Evolutionary conservation across 1,140 invertebrate species (phyloP).

Genomic region (Drosophila bipectinata): DNA sequence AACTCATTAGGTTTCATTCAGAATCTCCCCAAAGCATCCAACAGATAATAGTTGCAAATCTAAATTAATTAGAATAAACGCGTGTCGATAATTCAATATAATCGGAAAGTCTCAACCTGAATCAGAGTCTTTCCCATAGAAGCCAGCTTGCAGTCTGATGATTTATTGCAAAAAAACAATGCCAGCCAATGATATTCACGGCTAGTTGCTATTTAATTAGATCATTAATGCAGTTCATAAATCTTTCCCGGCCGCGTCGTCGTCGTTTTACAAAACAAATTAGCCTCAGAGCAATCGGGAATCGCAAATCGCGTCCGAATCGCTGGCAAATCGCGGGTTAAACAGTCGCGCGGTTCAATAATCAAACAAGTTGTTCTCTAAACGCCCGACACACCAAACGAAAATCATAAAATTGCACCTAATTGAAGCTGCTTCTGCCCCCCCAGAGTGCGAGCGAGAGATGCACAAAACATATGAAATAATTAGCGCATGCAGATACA

Average conservation of each 20-base stretch:
- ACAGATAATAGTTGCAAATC: conserved; percentile 39
- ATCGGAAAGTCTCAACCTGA: conserved; percentile 28
- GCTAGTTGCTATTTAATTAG: conserved; percentile 77
- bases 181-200: conserved; percentile 65
- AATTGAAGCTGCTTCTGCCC: conserved; percentile 25
- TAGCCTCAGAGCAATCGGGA: conserved; percentile 37
- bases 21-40: conserved; percentile 12
- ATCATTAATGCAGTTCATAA: conserved; percentile 77
- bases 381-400: conserved; percentile 49
- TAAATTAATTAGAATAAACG: conserved; percentile 57
- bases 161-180: conserved; percentile 35
- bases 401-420: conserved; percentile 42
- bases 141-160: conserved; percentile 22
- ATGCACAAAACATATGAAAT: conserved; percentile 67
- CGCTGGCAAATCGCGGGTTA: conserved; percentile 40
- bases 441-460: conserved; percentile 25
- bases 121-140: conserved; percentile 19
- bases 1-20: background rate
- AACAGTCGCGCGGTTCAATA: conserved; percentile 55
- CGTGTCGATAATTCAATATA: conserved; percentile 58
- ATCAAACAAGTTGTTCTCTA: conserved; percentile 77
- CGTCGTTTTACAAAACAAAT: conserved; percentile 72
- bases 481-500: conserved; percentile 74
- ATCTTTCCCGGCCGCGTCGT: conserved; percentile 39
- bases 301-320: conserved; percentile 25